Evolutionary conservation across 2,797 vertebrate genomes (phyloP).

Genomic region (Acanthopagrus latus): DNA sequence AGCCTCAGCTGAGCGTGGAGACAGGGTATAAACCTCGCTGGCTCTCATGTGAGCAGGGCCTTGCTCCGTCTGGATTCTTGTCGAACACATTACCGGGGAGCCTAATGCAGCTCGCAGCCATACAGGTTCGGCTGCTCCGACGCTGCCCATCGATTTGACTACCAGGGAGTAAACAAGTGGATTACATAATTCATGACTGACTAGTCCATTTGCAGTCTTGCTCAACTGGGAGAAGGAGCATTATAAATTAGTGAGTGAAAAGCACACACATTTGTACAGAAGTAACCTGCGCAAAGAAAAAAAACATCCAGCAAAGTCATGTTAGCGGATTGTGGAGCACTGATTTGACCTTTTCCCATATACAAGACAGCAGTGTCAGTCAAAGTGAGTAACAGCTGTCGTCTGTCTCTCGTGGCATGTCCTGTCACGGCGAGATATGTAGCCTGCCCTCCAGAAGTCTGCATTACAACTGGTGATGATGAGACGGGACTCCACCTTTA

Average conservation of each 20-base stretch:
- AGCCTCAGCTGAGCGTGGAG: slow-evolving; percentile 62
- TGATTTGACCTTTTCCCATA: background rate
- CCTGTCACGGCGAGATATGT: slow-evolving; percentile 15
- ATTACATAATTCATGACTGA: slow-evolving; percentile 81
- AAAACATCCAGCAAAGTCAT: background rate
- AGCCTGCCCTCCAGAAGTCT: background rate
- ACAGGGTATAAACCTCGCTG: slow-evolving; percentile 37
- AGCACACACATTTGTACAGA: background rate
- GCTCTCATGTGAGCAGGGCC: slow-evolving; percentile 57
- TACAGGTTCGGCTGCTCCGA: slow-evolving; percentile 43
- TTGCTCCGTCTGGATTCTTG: slow-evolving; percentile 65
- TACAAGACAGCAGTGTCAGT: background rate
- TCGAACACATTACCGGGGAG: slow-evolving; percentile 70
- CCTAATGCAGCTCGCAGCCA: slow-evolving; percentile 63
- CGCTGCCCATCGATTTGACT: slow-evolving; percentile 70
- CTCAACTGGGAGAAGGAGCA: slow-evolving; percentile 15
- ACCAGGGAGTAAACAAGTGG: slow-evolving; percentile 63
- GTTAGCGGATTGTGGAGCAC: background rate
- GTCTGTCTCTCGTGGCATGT: slow-evolving; percentile 39
- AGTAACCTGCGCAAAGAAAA: background rate
- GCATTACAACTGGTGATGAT: background rate
- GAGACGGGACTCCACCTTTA: slow-evolving; percentile 26
- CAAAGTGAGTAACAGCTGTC: background rate
- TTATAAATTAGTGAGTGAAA: background rate
- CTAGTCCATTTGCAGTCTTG: slow-evolving; percentile 54